Conservation (phyloP, 2,113 vertebrate species). For the Crypturellus undulatus region DNA sequence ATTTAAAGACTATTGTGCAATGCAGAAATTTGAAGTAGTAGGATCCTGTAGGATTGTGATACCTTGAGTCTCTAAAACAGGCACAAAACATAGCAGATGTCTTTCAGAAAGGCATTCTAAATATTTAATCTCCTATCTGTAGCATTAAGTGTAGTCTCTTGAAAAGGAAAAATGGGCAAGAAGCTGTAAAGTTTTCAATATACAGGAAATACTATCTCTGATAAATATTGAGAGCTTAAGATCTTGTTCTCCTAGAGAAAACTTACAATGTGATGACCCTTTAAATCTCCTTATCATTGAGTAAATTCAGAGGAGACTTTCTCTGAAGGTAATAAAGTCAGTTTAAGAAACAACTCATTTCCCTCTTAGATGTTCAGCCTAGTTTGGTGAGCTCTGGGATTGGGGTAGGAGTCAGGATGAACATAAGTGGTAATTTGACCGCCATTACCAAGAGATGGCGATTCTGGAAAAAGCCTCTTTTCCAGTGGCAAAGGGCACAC, state of each 20-base stretch:
- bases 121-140: neutral
- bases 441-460: neutral
- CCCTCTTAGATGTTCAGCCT: neutral
- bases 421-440: neutral
- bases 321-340: neutral
- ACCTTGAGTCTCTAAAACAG: neutral
- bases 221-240: neutral
- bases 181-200: neutral
- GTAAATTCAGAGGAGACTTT: neutral
- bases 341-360: neutral
- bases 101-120: neutral
- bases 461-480: neutral
- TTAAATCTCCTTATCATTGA: neutral
- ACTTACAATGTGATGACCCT: neutral
- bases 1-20: neutral
- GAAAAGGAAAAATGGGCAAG: neutral
- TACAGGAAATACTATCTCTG: neutral
- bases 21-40: neutral
- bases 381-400: neutral
- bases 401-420: neutral
- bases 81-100: neutral
- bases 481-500: neutral
- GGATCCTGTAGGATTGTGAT: neutral
- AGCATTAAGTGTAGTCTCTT: neutral
- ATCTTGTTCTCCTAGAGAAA: neutral